These are phyloP conservation scores for Bradypodion ventrale DNA, from an alignment of 2,797 vertebrate genomes.

Conservation along the genomic window DNA sequence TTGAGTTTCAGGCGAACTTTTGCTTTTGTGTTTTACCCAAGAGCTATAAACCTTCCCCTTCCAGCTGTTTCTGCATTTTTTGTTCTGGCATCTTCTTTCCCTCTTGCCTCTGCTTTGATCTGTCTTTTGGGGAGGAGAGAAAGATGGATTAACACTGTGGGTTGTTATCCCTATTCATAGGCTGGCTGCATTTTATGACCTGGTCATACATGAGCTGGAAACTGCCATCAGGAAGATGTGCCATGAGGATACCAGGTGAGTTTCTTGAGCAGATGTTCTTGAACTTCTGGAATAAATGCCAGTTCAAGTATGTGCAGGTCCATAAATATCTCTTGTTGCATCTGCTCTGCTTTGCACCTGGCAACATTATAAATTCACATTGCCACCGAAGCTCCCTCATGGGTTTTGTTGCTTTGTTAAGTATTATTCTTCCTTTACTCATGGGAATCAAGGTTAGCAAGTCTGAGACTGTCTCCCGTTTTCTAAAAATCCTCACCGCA, in stretches of 20 bases:
- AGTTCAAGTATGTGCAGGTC: too few relatives aligned
- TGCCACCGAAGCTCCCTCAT: not conserved
- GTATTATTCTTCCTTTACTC: not conserved
- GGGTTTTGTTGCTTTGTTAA: not conserved
- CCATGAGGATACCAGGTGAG: conserved; percentile 85
- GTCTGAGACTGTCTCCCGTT: not conserved
- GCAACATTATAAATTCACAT: not conserved
- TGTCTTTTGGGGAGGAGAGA: conserved; percentile 29
- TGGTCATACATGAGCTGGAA: conserved; percentile 87
- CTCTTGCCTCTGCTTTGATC: not conserved
- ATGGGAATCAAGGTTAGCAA: not conserved
- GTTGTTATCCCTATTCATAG: conserved; percentile 68
- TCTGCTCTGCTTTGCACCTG: not conserved
- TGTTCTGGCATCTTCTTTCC: not conserved
- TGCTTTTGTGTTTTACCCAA: too few relatives aligned
- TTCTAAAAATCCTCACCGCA: not conserved
- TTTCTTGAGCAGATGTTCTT: conserved; percentile 5
- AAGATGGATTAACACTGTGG: not conserved
- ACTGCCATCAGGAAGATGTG: conserved; percentile 87
- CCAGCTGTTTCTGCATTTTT: not conserved
- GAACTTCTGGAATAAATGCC: conserved; percentile 6
- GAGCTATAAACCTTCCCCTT: not conserved
- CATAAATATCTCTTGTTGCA: too few relatives aligned
- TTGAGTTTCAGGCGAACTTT: too few relatives aligned
- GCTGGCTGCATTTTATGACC: conserved; percentile 90